Percentiles rank a stretch among this genome's conserved stretches.
Conservation (phyloP, 2,888 invertebrate genomes). For the Nomada fabriciana region DNA sequence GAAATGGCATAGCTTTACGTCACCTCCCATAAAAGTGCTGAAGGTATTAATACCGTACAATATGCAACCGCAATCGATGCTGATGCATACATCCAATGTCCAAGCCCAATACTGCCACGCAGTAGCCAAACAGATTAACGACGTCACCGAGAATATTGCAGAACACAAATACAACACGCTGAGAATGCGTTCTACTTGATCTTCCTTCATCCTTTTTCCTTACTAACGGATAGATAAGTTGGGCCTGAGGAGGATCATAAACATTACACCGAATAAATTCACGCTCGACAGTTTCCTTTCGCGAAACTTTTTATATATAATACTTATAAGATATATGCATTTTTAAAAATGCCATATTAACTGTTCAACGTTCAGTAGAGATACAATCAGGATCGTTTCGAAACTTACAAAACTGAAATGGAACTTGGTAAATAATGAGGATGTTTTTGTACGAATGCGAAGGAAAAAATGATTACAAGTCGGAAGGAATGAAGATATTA, state of each 20-base stretch:
- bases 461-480: no score
- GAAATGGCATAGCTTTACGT: conserved; percentile 82
- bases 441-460: no score
- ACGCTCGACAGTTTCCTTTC: neutral
- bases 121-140: conserved; percentile 74
- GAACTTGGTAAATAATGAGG: no score
- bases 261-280: conserved; percentile 5
- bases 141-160: conserved; percentile 72
- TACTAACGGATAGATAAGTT: neutral
- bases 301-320: no score
- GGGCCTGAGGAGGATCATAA: neutral
- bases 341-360: neutral
- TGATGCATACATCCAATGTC: conserved; percentile 80
- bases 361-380: neutral
- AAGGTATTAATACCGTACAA: conserved; percentile 81
- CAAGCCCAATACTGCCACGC: conserved; percentile 83
- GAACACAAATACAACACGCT: conserved; percentile 73
- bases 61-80: conserved; percentile 83
- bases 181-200: conserved; percentile 73
- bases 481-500: no score
- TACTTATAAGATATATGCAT: no score
- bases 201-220: conserved; percentile 67
- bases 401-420: no score
- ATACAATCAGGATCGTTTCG: neutral
- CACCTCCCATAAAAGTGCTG: conserved; percentile 82